Percentiles rank a stretch among this genome's conserved stretches.
phyloP scores from a whole-genome alignment of 1,140 invertebrate species.

The Drosophila nebulosa region DNA sequence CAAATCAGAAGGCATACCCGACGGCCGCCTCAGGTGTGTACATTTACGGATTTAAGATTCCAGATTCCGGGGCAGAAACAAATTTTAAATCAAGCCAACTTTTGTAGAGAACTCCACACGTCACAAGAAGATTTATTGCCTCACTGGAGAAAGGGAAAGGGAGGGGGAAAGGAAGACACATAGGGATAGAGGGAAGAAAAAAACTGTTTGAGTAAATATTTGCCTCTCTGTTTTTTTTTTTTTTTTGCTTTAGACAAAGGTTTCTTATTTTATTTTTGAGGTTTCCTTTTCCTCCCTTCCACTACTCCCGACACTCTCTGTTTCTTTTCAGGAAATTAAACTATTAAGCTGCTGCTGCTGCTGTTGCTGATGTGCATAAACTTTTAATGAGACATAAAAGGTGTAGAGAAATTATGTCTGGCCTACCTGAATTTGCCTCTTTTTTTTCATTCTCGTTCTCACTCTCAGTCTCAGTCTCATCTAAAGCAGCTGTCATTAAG shows the following conservation, averaged over 20 bases:
- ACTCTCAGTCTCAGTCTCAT: not conserved
- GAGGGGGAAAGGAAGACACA: constrained; percentile 61
- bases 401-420: constrained; percentile 47
- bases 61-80: not conserved
- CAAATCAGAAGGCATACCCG: not conserved
- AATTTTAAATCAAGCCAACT: constrained; percentile 19
- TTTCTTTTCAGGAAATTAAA: constrained; percentile 60
- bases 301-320: not conserved
- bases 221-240: too few species aligned
- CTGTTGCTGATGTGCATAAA: constrained; percentile 42
- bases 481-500: constrained; percentile 46
- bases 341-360: constrained; percentile 51
- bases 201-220: constrained; percentile 41
- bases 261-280: constrained; percentile 10
- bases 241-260: constrained; percentile 39
- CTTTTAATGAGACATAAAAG: constrained; percentile 69
- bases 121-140: not conserved
- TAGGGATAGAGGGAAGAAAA: constrained; percentile 39
- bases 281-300: constrained; percentile 9
- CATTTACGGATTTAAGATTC: not conserved
- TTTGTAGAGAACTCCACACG: not conserved
- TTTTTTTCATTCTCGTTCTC: not conserved
- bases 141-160: constrained; percentile 9
- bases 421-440: constrained; percentile 5
- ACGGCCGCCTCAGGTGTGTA: not conserved